Percentiles rank a stretch among this genome's conserved stretches.
These are phyloP conservation scores for Embiotoca jacksoni DNA, from an alignment of 2,113 vertebrate species.

Conservation along the genomic window DNA sequence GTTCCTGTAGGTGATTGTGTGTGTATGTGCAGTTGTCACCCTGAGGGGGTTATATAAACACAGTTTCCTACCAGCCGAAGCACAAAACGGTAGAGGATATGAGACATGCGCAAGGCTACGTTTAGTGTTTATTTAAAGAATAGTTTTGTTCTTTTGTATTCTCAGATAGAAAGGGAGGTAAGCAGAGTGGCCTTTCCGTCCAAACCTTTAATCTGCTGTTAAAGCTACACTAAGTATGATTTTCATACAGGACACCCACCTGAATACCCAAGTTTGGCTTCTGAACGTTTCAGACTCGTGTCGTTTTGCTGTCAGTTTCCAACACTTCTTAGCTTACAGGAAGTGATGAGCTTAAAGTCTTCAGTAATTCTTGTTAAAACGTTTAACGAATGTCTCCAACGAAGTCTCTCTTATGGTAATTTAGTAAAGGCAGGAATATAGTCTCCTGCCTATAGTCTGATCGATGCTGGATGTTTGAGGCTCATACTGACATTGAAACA, in stretches of 20 bases:
- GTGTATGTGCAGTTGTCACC: constrained; percentile 20
- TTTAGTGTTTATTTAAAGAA: constrained; percentile 3
- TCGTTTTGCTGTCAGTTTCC: too few relatives aligned
- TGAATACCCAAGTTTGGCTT: too few relatives aligned
- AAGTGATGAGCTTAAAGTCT: too few relatives aligned
- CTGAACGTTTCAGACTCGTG: too few relatives aligned
- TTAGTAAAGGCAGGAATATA: background rate
- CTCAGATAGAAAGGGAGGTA: background rate
- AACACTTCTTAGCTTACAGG: too few relatives aligned
- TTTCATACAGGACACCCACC: too few relatives aligned
- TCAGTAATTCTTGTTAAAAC: too few relatives aligned
- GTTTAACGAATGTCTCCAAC: background rate
- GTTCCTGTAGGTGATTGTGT: constrained; percentile 32
- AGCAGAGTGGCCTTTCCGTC: background rate
- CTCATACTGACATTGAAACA: too few relatives aligned
- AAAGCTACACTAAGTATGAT: background rate
- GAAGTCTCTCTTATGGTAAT: background rate
- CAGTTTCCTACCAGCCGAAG: constrained; percentile 56
- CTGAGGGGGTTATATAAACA: constrained; percentile 43
- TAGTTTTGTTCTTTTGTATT: background rate
- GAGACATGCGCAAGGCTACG: background rate
- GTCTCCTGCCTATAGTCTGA: background rate
- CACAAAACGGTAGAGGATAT: background rate
- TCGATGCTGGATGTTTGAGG: background rate
- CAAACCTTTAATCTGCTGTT: background rate